Percentiles rank a stretch among this genome's conserved stretches.
These are phyloP conservation scores for Lepidothrix coronata DNA, from an alignment of 2,113 vertebrate species.

Conservation along the genomic window DNA sequence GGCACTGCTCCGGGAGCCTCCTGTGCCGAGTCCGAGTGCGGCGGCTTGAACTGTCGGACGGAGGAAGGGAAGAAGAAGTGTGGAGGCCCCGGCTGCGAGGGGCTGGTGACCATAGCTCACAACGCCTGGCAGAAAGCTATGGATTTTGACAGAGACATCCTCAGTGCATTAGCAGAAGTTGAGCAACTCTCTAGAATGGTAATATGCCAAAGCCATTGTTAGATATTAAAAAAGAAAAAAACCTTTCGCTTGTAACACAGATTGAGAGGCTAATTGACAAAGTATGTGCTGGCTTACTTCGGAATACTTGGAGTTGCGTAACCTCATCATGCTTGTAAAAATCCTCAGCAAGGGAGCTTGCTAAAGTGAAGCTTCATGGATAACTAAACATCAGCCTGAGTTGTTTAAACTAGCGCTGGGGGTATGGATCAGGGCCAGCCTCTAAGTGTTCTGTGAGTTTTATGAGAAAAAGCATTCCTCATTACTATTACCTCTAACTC, in stretches of 20 bases:
- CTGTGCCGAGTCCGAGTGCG: slow-evolving; percentile 80
- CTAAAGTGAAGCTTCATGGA: background rate
- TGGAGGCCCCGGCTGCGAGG: slow-evolving; percentile 85
- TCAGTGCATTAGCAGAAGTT: slow-evolving; percentile 88
- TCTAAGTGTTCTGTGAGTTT: slow-evolving; percentile 22
- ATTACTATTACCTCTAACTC: background rate
- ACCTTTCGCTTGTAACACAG: background rate
- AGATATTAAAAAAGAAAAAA: background rate
- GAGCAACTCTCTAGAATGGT: slow-evolving; percentile 94
- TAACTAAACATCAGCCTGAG: slow-evolving; percentile 7
- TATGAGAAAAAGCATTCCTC: slow-evolving; percentile 6
- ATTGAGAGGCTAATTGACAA: background rate
- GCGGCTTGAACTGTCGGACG: slow-evolving; percentile 83
- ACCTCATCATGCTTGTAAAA: background rate
- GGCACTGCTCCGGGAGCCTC: slow-evolving; percentile 80
- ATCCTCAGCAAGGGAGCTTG: background rate
- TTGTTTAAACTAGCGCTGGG: slow-evolving; percentile 43
- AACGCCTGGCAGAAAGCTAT: slow-evolving; percentile 82
- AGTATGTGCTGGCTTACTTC: slow-evolving; percentile 4
- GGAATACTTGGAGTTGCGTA: background rate
- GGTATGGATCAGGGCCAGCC: background rate
- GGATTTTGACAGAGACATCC: slow-evolving; percentile 88
- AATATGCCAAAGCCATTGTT: slow-evolving; percentile 14
- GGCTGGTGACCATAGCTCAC: slow-evolving; percentile 79
- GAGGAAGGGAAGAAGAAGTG: slow-evolving; percentile 80